Evolutionary conservation across 2,797 vertebrate genomes (phyloP).

Genomic region (Coluber constrictor): DNA sequence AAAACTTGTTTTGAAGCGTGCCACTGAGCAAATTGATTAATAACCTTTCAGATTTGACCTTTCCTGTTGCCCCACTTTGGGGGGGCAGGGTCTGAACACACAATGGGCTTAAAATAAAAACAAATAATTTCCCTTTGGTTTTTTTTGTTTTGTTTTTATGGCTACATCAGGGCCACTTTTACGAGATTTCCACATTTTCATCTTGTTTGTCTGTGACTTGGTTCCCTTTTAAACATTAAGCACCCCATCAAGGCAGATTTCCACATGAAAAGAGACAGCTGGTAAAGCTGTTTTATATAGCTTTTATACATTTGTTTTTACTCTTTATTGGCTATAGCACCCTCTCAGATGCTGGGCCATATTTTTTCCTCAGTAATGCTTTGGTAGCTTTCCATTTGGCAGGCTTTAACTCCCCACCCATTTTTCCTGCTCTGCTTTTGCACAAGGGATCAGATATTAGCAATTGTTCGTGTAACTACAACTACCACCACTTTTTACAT

Average conservation of each 20-base stretch:
- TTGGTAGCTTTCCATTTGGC: slow-evolving; percentile 56
- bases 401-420: slow-evolving; percentile 23
- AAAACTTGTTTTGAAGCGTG: slow-evolving; percentile 28
- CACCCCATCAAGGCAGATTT: slow-evolving; percentile 42
- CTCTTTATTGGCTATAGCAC: slow-evolving; percentile 29
- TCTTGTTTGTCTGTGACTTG: slow-evolving; percentile 40
- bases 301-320: slow-evolving; percentile 29
- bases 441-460: slow-evolving; percentile 45
- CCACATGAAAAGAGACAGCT: slow-evolving; percentile 44
- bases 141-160: slow-evolving; percentile 35
- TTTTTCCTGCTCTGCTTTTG: slow-evolving; percentile 50
- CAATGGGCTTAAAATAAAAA: slow-evolving; percentile 57
- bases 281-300: slow-evolving; percentile 37
- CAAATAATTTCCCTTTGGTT: slow-evolving; percentile 59
- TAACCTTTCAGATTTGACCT: slow-evolving; percentile 32
- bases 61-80: slow-evolving; percentile 38
- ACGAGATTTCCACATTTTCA: slow-evolving; percentile 26
- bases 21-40: slow-evolving; percentile 31
- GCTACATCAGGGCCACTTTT: slow-evolving; percentile 31
- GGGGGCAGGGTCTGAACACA: slow-evolving; percentile 39
- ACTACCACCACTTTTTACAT: background rate
- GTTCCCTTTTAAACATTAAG: slow-evolving; percentile 36
- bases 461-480: slow-evolving; percentile 45
- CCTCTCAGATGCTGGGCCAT: slow-evolving; percentile 24
- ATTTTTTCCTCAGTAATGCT: slow-evolving; percentile 45